Evolutionary conservation across 2,888 invertebrate genomes (phyloP), one percentile per base, ranked within the genome.

Genomic region (Sabellastarte sp.): DNA sequence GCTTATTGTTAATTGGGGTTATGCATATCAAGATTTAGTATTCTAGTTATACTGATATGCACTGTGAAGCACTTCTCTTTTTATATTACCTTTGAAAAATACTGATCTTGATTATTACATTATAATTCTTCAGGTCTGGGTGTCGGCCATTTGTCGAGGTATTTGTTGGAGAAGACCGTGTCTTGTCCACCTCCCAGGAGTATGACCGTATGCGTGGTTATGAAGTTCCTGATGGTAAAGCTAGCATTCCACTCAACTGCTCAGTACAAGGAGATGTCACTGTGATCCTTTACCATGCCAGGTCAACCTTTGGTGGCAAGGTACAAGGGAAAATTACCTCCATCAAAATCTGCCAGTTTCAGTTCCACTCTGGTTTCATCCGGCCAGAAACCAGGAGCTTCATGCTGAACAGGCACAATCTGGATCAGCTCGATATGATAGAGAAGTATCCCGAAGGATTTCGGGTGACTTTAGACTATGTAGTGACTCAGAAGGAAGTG

Each of bases 131-230:
- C 73, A 90, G 92, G 72, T 95, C 95, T 84, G 97, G 97, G 0
- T 95, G 95, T 81, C 88, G 96, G 65, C 94, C 96, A 3, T 96
- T 92, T 83, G 88, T 94, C 62, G 96, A 97, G 84, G 89, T 97
- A 30, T 95, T 90, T 84, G 91, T 91, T 78, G 94, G 93, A 77
- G 89, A 92, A 73, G 80, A 84, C 61, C 87, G 92, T 75, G 86
- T 93, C 51, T 86, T 90, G 73, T 90, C 91, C 0, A 95, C 95
- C 0, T 86, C 92, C 65, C 91, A 92, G 77, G 94, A 95, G 67
- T 96, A 96, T 80, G 95, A 96, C 73, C 89, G 90, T 77, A 90
- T 97, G 88, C 89, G 90, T 33, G 57, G 53, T n/a, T 69, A 51
- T 60, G 58, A 57, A 28, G 33, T 56, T 41, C 57, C 32, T 2